Conservation (phyloP, 2,797 vertebrate genomes). For the Prionace glauca region DNA sequence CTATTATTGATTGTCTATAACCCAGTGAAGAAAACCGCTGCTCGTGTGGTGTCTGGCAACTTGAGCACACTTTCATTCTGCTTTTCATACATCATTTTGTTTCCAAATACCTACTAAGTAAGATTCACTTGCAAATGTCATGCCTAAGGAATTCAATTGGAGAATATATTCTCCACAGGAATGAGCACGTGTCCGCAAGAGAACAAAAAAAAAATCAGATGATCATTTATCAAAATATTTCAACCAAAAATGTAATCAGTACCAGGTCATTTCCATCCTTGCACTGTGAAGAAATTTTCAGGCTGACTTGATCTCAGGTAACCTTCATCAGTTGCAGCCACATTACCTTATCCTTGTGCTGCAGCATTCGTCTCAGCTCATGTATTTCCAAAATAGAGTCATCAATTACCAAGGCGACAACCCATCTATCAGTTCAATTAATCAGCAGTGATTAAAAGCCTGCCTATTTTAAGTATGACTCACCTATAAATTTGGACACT, state of each 20-base stretch:
- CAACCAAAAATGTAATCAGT: constrained; percentile 29
- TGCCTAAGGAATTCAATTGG: background rate
- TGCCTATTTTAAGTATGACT: constrained; percentile 56
- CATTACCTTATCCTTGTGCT: constrained; percentile 40
- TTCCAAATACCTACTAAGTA: constrained; percentile 9
- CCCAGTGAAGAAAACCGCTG: constrained; percentile 36
- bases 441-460: constrained; percentile 57
- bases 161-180: background rate
- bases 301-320: constrained; percentile 41
- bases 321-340: constrained; percentile 49
- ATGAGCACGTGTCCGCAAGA: background rate
- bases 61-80: background rate
- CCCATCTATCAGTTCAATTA: constrained; percentile 60
- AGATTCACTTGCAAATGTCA: constrained; percentile 12
- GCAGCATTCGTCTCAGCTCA: constrained; percentile 41
- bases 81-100: constrained; percentile 17
- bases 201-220: constrained; percentile 20
- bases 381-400: constrained; percentile 56
- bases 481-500: constrained; percentile 46
- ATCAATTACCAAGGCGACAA: constrained; percentile 53
- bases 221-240: constrained; percentile 11
- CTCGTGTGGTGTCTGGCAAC: background rate
- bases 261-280: constrained; percentile 36
- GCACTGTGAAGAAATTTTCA: constrained; percentile 35
- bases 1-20: constrained; percentile 50